These are phyloP conservation scores for Scaptomyza reducta DNA, from an alignment of 2,888 invertebrate species.

Conservation along the genomic window DNA sequence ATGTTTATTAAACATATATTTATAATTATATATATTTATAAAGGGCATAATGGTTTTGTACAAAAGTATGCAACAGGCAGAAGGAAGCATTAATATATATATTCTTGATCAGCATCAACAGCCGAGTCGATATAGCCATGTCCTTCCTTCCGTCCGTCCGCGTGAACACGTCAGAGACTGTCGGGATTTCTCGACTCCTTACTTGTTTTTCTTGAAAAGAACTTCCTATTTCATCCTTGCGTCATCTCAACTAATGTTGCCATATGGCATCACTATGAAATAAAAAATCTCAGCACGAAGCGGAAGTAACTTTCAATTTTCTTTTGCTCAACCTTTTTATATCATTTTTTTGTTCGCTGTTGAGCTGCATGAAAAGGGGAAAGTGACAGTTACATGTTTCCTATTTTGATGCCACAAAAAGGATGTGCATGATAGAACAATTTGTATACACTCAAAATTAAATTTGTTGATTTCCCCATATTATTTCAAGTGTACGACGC, in stretches of 20 bases:
- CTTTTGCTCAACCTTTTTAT: slow-evolving; percentile 18
- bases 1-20: no score
- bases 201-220: neutral
- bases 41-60: no score
- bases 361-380: slow-evolving; percentile 22
- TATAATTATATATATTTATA: no score
- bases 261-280: slow-evolving; percentile 33
- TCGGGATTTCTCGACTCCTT: no score
- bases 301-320: slow-evolving; percentile 64
- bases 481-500: slow-evolving; percentile 48
- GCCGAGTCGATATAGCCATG: no score
- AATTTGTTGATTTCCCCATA: slow-evolving; percentile 35
- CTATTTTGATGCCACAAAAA: slow-evolving; percentile 35
- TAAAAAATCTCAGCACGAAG: slow-evolving; percentile 35
- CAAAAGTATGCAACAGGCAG: no score
- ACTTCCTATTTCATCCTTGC: neutral
- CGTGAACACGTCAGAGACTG: no score
- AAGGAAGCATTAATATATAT: no score
- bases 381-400: slow-evolving; percentile 40
- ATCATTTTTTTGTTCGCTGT: slow-evolving; percentile 10
- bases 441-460: slow-evolving; percentile 49
- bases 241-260: slow-evolving; percentile 14
- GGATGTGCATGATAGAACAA: slow-evolving; percentile 46
- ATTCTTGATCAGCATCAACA: no score
- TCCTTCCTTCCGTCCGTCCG: no score